A percentile compares a stretch with the other conserved stretches of the same genome.
Conservation (phyloP, 2,888 invertebrate genomes). For the Andrena bucephala region DNA sequence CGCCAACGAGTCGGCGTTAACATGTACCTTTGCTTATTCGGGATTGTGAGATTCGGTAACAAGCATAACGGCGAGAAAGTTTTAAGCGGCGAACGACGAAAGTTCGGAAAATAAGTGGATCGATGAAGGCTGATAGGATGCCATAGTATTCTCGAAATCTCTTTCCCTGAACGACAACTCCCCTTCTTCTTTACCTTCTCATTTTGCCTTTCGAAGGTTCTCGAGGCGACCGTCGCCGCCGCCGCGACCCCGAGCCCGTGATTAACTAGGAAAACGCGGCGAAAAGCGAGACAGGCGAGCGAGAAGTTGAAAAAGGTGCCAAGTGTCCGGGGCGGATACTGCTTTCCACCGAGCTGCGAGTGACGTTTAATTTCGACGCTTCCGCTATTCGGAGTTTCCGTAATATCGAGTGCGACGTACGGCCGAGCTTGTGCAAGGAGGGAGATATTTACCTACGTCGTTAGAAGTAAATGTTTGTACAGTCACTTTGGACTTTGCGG, state of each 20-base stretch:
- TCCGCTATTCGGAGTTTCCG: slow-evolving; percentile 17
- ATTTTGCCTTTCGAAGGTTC: too few relatives aligned
- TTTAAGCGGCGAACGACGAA: not conserved
- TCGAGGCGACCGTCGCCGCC: too few relatives aligned
- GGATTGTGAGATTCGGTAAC: slow-evolving; percentile 3
- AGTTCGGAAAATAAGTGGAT: not conserved
- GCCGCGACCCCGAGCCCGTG: slow-evolving; percentile 17
- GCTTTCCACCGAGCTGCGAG: slow-evolving; percentile 59
- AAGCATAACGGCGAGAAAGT: not conserved
- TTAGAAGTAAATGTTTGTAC: slow-evolving; percentile 10
- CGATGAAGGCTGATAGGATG: not conserved
- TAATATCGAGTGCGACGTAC: slow-evolving; percentile 36
- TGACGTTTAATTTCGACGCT: slow-evolving; percentile 65
- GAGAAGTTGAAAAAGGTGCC: not conserved
- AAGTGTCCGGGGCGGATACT: slow-evolving; percentile 35
- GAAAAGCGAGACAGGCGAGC: slow-evolving; percentile 15
- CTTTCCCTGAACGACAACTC: not conserved
- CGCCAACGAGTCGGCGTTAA: not conserved
- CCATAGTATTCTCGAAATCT: not conserved
- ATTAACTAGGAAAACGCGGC: slow-evolving; percentile 63
- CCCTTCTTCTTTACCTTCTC: not conserved
- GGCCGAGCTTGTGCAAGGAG: not conserved
- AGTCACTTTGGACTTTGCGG: not conserved
- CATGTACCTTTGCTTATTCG: not conserved
- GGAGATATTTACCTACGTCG: slow-evolving; percentile 28